These are phyloP conservation scores for Lycia hirtaria DNA, from an alignment of 2,888 invertebrate species.

Conservation along the genomic window DNA sequence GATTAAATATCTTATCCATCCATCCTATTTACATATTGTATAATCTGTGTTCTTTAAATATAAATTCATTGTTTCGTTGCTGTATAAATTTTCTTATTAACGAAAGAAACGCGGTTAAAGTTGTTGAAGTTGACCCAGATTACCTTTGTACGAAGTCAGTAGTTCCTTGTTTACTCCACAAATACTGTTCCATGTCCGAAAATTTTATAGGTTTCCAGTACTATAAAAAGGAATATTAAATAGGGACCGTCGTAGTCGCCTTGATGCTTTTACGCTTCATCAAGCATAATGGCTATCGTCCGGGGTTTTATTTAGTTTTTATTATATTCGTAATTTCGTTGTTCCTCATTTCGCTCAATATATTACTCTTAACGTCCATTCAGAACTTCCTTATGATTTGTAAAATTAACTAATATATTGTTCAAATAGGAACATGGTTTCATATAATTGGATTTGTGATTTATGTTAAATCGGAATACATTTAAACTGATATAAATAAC, in stretches of 20 bases:
- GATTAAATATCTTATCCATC: not conserved
- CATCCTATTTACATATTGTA: not conserved
- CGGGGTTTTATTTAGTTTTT: slow-evolving; percentile 31
- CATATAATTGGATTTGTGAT: not conserved
- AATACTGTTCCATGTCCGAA: slow-evolving; percentile 43
- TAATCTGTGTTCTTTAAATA: not conserved
- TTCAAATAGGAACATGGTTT: slow-evolving; percentile 4
- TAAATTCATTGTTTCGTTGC: slow-evolving; percentile 1
- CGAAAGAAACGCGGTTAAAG: slow-evolving; percentile 68
- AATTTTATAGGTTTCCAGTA: slow-evolving; percentile 41
- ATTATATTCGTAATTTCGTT: slow-evolving; percentile 20
- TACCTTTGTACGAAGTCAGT: slow-evolving; percentile 50
- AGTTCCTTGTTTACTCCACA: slow-evolving; percentile 65
- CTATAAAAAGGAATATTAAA: slow-evolving; percentile 45
- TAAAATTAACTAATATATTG: not conserved
- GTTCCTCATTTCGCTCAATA: slow-evolving; percentile 16
- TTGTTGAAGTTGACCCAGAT: slow-evolving; percentile 69
- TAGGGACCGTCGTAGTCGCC: slow-evolving; percentile 25
- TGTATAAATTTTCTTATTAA: slow-evolving; percentile 47
- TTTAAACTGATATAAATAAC: not conserved
- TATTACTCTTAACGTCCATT: slow-evolving; percentile 1
- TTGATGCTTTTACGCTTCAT: slow-evolving; percentile 37
- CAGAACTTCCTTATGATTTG: slow-evolving; percentile 17
- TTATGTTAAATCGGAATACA: not conserved
- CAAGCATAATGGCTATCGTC: slow-evolving; percentile 28